phyloP scores from a whole-genome alignment of 2,888 invertebrate genomes.

The Cerceris ruficornis region DNA sequence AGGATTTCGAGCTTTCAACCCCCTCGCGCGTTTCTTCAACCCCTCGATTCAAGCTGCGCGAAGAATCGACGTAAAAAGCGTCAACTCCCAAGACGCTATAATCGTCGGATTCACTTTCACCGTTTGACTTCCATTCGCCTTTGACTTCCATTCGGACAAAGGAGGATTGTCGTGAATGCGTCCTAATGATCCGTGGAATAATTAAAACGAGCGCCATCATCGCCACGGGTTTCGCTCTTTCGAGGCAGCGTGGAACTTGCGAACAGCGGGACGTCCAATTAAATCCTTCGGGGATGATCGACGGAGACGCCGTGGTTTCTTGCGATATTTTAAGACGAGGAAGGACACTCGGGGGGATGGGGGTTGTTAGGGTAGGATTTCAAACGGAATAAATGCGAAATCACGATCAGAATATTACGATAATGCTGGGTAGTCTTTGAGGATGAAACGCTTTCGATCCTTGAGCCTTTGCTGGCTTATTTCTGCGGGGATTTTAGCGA shows the following conservation, averaged over 20 bases:
- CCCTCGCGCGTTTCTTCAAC: neutral
- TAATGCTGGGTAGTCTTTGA: too few species aligned
- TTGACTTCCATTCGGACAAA: neutral
- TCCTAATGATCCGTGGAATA: slow-evolving; percentile 17
- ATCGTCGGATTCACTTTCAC: neutral
- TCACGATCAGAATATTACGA: slow-evolving; percentile 9
- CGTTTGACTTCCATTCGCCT: too few species aligned
- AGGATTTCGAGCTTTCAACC: neutral
- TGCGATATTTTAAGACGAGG: slow-evolving; percentile 13
- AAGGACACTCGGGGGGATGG: neutral
- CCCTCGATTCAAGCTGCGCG: neutral
- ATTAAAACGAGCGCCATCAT: slow-evolving; percentile 9
- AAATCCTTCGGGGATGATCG: slow-evolving; percentile 7
- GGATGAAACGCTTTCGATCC: too few species aligned
- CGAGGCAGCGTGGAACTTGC: neutral
- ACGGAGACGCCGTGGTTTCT: slow-evolving; percentile 8
- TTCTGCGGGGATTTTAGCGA: too few species aligned
- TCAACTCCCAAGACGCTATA: too few species aligned
- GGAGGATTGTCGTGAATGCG: slow-evolving; percentile 4
- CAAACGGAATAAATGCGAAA: slow-evolving; percentile 6
- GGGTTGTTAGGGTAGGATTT: slow-evolving; percentile 1
- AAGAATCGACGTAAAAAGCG: too few species aligned
- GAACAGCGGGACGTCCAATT: slow-evolving; percentile 18
- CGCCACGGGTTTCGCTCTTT: neutral
- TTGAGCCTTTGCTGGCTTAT: too few species aligned